phyloP scores from a whole-genome alignment of 2,113 vertebrate species.

The Actenoides hombroni region DNA sequence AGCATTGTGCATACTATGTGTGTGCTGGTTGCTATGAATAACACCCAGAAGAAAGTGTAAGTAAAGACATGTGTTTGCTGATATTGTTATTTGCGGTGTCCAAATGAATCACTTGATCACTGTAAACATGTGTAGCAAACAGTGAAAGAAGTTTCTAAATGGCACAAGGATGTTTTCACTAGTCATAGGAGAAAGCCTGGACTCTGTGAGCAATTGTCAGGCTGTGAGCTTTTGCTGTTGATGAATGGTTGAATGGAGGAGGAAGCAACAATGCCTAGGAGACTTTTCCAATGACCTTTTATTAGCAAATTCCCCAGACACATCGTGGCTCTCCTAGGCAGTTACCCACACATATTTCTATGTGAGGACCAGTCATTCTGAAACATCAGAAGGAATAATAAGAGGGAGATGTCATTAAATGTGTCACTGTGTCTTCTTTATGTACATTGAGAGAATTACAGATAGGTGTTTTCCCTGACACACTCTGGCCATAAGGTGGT shows the following conservation, averaged over 20 bases:
- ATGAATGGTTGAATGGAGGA: not conserved
- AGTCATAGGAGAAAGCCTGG: accelerated
- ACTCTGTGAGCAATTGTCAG: accelerated
- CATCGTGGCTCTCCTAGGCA: not conserved
- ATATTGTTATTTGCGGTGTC: not conserved
- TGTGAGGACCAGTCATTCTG: not conserved
- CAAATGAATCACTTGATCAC: not conserved
- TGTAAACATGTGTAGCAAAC: not conserved
- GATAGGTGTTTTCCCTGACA: not conserved
- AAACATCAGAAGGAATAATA: not conserved
- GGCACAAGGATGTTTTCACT: not conserved
- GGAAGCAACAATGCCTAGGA: not conserved
- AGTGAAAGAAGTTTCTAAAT: not conserved
- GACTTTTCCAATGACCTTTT: not conserved
- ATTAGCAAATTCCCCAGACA: not conserved
- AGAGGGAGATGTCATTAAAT: not conserved
- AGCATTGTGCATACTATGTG: not conserved
- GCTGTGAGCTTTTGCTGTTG: not conserved
- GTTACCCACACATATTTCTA: not conserved
- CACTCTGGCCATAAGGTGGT: not conserved
- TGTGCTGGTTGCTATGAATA: not conserved
- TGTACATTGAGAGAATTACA: not conserved
- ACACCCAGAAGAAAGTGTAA: not conserved
- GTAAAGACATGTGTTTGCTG: not conserved
- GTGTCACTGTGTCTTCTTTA: not conserved